A percentile compares a stretch with the other conserved stretches of the same genome.
Evolutionary conservation across 2,113 vertebrate species (phyloP).

Genomic region (Pitta sordida): DNA sequence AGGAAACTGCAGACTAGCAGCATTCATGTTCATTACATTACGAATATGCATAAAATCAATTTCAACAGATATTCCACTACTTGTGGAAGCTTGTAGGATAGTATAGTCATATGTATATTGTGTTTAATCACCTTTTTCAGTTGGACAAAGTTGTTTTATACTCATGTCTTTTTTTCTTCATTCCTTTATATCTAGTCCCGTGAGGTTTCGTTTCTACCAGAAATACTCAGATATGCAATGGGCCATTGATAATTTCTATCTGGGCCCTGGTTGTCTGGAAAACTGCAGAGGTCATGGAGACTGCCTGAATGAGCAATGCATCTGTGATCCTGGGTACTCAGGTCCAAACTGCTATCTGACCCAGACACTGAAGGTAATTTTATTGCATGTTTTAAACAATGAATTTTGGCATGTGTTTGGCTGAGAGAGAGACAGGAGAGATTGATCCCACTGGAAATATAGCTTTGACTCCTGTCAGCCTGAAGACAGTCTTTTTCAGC

Average conservation of each 20-base stretch:
- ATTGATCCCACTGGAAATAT: neutral
- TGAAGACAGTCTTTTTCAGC: neutral
- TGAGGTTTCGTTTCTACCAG: constrained; percentile 97
- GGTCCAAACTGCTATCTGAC: constrained; percentile 92
- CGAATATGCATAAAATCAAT: neutral
- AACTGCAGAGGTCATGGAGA: constrained; percentile 95
- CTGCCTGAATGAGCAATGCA: constrained; percentile 90
- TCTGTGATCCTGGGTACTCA: constrained; percentile 92
- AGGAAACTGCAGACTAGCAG: neutral
- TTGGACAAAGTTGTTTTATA: neutral
- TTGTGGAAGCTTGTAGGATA: neutral
- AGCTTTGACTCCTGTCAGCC: neutral
- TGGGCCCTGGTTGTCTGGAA: constrained; percentile 89
- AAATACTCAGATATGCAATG: constrained; percentile 92
- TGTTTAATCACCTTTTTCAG: neutral
- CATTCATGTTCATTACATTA: fast-evolving
- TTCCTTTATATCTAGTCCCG: constrained; percentile 74
- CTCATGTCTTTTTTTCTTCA: neutral
- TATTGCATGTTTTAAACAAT: neutral
- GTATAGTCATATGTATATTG: neutral
- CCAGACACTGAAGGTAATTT: constrained; percentile 84
- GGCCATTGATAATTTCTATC: constrained; percentile 97
- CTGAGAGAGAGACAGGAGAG: neutral
- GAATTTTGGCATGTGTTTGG: neutral
- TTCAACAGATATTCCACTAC: neutral